Evolutionary conservation across 2,888 invertebrate genomes (phyloP).

Genomic region (Macaria notata): DNA sequence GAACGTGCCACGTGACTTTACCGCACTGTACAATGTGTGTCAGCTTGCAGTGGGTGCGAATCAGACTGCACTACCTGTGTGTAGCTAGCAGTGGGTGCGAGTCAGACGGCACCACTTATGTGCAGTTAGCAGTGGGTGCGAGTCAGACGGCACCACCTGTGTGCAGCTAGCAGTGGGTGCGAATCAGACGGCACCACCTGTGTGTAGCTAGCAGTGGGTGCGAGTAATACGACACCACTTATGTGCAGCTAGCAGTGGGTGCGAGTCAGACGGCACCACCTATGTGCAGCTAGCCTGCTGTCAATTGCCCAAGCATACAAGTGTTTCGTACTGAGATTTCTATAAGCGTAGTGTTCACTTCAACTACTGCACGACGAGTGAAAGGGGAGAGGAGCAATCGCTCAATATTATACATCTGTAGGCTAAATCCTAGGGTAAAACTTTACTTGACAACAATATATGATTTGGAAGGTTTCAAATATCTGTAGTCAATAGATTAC

Average conservation of each 20-base stretch:
- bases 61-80: neutral
- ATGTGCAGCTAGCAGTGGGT: constrained; percentile 4
- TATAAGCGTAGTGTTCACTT: constrained; percentile 20
- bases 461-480: too few species aligned
- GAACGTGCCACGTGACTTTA: constrained; percentile 26
- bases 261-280: neutral
- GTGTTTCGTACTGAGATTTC: constrained; percentile 30
- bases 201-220: too few species aligned
- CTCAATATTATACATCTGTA: too few species aligned
- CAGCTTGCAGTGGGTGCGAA: neutral
- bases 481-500: too few species aligned
- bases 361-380: constrained; percentile 6
- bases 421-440: too few species aligned
- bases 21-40: constrained; percentile 5
- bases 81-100: constrained; percentile 3
- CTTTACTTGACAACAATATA: too few species aligned
- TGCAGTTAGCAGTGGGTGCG: constrained; percentile 13
- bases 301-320: constrained; percentile 29
- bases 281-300: constrained; percentile 11
- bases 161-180: constrained; percentile 3
- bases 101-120: neutral
- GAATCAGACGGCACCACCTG: neutral
- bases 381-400: neutral
- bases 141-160: too few species aligned
- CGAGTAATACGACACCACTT: neutral